Base-by-base conservation (phyloP, 2,888 invertebrate genomes). In the Elmis aenea region DNA sequence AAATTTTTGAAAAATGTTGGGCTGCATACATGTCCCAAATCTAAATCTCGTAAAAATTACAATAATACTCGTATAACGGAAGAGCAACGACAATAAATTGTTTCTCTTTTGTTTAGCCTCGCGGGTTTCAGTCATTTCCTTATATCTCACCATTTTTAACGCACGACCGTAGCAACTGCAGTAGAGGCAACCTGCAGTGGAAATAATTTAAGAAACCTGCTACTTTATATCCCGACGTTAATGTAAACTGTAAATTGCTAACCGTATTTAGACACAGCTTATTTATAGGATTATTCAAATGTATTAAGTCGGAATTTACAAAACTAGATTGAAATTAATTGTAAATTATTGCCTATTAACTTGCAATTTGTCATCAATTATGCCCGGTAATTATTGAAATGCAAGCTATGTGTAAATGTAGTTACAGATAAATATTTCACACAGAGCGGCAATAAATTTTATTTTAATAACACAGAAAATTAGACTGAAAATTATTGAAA, bases 321-420 rank as follows among this genome's bases (percentile, higher is more conserved):
- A 31, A 6, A 6, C 24, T 12, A 16, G 22, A 31, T 33, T 34
- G 11, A 29, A 34, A 33, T 38, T 38, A 42, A 35, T 36, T 32
- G 33, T 26, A 26, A 33, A 24, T 39, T 34, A 38, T 42, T 37
- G 37, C 24, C 28, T 42, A 42, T 33, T 42, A 38, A 42, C 26
- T 36, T 38, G 43, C 38, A 46, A 46, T 46, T 46, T 46, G 44
- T 46, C 41, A 42, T 38, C 42, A 46, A 44, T 44, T 46, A 46
- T 23, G 39, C 24, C 38, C 40, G 37, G 26, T 26, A 42, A 32
- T 43, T 34, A 36, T 36, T 38, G 25, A 38, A 38, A 38, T 28
- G 22, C 21, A 15, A n/a, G 13, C 16, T 30, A 16, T 18, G 26
- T 6, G 12, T n/a, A n/a, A n/a, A n/a, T n/a, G n/a, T n/a, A n/a